A percentile compares a stretch with the other conserved stretches of the same genome.
phyloP scores from a whole-genome alignment of 1,140 invertebrate genomes.

The Microplitis demolitor region DNA sequence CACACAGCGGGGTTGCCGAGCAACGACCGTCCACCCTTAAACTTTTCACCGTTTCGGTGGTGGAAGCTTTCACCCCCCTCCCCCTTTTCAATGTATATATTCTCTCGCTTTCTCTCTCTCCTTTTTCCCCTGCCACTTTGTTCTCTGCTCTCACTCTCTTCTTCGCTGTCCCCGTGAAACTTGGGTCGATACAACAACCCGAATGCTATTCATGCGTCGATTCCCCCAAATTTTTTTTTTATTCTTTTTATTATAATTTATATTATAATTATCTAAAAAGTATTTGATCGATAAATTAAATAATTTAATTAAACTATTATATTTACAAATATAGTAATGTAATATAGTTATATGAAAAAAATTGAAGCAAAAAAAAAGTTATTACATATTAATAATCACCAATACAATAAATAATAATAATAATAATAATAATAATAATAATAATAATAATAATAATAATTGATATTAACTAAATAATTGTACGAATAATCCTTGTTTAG shows the following conservation, averaged over 20 bases:
- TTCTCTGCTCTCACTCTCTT: conserved; percentile 4
- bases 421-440: too few relatives aligned
- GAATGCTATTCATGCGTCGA: conserved; percentile 52
- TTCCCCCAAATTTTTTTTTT: conserved; percentile 54
- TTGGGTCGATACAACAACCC: conserved; percentile 56
- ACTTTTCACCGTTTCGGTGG: conserved; percentile 45
- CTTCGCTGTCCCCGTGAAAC: conserved; percentile 23
- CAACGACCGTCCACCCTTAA: conserved; percentile 61
- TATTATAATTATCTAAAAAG: too few relatives aligned
- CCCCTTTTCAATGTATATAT: conserved; percentile 20
- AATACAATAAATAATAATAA: too few relatives aligned
- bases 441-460: too few relatives aligned
- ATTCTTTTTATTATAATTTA: too few relatives aligned
- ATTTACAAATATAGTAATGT: too few relatives aligned
- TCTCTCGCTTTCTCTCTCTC: neutral
- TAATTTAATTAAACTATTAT: neutral
- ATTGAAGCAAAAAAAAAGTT: too few relatives aligned
- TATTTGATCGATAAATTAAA: neutral
- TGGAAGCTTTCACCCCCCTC: conserved; percentile 30
- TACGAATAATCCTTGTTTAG: neutral
- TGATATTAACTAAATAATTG: neutral
- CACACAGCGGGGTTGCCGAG: conserved; percentile 52
- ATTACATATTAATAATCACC: too few relatives aligned
- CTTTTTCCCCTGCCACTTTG: neutral
- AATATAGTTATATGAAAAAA: too few relatives aligned